Evolutionary conservation across 2,113 vertebrate species (phyloP), one percentile per base, ranked within the genome.

Genomic region (Atrichornis clamosus): DNA sequence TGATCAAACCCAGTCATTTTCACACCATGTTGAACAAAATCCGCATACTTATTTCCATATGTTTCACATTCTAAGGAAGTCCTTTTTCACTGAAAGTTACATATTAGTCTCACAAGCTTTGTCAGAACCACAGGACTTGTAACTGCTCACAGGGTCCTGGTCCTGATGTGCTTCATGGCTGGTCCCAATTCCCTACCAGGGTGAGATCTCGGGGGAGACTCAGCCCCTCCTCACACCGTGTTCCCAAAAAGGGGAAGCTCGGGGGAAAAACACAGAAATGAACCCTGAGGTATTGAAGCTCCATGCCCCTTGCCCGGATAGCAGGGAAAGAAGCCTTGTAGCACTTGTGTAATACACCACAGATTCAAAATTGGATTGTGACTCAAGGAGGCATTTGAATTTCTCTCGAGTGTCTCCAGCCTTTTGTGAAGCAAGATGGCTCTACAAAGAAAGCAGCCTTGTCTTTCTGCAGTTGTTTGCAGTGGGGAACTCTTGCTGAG

Each of bases 1-100:
- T 73, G 80, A 95, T 93, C 68, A 92, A 97, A 89, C 88, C 23
- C 88, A 70, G 63, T 32, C 32, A 11, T 79, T 90, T 94, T 88
- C 79, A 93, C 87, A 88, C 18, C 68, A 47, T 5, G 23, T 9
- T 81, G 72, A 70, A 85, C 72, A 84, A 96, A 96, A 53, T 6
- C 18, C 56, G 73, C 62, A 35, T 32, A 24, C 53, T 42, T 65
- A 87, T 95, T 84, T 70, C 55, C 59, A 75, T 44, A 60, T 42
- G 42, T 73, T 96, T 68, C n/a, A 9, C 37, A 68, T 60, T 95
- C 83, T 77, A 39, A 69, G 75, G 56, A 67, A 79, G 56, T 32
- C 14, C 28, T 77, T 84, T 82, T 72, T 79, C 46, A 21, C n/a
- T 84, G 50, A 68, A 78, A 70, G 60, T 53, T 65, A 76, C 46